Evolutionary conservation across 2,797 vertebrate genomes (phyloP), one percentile per base, ranked within the genome.

Genomic region (Oryzias dopingdopingensis): DNA sequence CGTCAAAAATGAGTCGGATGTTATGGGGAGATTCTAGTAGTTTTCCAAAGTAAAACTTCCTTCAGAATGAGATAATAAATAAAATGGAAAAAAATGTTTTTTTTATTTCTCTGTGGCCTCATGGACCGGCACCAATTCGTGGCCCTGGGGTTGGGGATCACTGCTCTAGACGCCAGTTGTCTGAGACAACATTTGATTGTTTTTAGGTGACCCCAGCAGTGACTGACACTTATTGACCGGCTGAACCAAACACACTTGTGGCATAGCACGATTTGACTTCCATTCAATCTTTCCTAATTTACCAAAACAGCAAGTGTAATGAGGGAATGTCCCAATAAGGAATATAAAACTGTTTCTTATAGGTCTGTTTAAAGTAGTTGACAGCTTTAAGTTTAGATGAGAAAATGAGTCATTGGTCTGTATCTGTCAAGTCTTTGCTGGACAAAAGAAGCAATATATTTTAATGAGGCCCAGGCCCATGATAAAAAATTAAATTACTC

Each of bases 191-290:
- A 29, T 59, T 81, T 78, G 68, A 76, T 83, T 82, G 80, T 79
- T 77, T 64, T 62, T 32, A 59, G 48, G 52, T 84, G 79, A 86
- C 81, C 77, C 78, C 68, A 74, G 81, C 74, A 75, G 62, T 72
- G 84, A 88, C 77, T 79, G 86, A 83, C 84, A 78, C 70, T 63
- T 70, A 81, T 84, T 58, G 69, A 84, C 76, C 46, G 48, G 70
- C 67, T 77, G 82, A 84, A 80, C 83, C 63, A 51, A 53, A 62
- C 49, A 52, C 65, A 80, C 61, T 72, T 52, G 26, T 44, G 60
- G 59, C 60, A 59, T 42, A 53, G 71, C 60, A 73, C 50, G 55
- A 58, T 82, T 66, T 74, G 57, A 80, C 65, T 74, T 52, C 72
- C 68, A 52, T 17, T 77, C 62, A 52, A 22, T 67, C 67, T 55